phyloP scores from a whole-genome alignment of 2,113 vertebrate genomes.

The Python bivittatus region DNA sequence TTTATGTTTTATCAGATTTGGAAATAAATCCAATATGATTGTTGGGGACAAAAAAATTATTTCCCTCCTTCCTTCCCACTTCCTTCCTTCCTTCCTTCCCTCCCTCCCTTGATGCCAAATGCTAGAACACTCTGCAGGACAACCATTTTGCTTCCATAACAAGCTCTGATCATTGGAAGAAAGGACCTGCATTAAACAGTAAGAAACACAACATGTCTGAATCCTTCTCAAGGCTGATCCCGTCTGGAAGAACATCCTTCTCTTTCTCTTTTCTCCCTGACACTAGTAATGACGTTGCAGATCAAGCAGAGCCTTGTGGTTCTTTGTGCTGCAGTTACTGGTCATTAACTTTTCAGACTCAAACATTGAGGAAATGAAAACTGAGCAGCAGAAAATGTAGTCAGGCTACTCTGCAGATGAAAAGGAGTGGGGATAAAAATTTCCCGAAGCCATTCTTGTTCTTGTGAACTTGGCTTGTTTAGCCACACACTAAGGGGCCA shows the following conservation, averaged over 20 bases:
- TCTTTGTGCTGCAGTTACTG: conserved; percentile 45
- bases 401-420: conserved; percentile 47
- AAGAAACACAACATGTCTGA: conserved; percentile 52
- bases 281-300: conserved; percentile 43
- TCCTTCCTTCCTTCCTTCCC: neutral
- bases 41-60: neutral
- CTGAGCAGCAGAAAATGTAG: conserved; percentile 40
- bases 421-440: neutral
- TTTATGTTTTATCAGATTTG: conserved; percentile 36
- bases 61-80: conserved; percentile 11
- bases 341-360: conserved; percentile 46
- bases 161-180: conserved; percentile 42
- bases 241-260: conserved; percentile 33
- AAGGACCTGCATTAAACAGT: conserved; percentile 54
- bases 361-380: conserved; percentile 54
- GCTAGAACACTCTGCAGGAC: conserved; percentile 49
- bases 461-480: conserved; percentile 43
- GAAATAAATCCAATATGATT: conserved; percentile 26
- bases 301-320: conserved; percentile 56
- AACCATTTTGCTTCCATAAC: conserved; percentile 42
- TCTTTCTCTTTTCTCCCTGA: conserved; percentile 39
- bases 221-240: conserved; percentile 42
- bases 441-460: neutral
- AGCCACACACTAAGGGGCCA: conserved; percentile 1
- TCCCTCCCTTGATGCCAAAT: conserved; percentile 37